Evolutionary conservation across 2,113 vertebrate species (phyloP).

Genomic region (Balaeniceps rex): DNA sequence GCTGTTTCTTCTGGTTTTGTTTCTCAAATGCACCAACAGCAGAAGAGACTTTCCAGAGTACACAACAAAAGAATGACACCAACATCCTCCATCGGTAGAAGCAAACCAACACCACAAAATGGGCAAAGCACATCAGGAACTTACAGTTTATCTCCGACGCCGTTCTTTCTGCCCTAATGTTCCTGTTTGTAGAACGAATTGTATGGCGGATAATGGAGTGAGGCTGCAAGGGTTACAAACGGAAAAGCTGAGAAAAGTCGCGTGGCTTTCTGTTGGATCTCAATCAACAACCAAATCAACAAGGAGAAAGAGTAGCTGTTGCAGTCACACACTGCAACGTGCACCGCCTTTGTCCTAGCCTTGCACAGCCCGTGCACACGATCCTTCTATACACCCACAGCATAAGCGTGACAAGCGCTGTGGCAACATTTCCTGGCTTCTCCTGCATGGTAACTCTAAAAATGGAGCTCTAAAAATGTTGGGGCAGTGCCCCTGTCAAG

Average conservation of each 20-base stretch:
- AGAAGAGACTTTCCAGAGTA: not conserved
- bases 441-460: not conserved
- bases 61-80: accelerated
- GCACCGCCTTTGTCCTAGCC: not conserved
- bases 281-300: not conserved
- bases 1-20: not conserved
- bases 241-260: not conserved
- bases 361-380: not conserved
- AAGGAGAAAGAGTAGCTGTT: not conserved
- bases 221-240: constrained; percentile 69
- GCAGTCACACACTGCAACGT: no score
- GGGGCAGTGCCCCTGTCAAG: not conserved
- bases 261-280: not conserved
- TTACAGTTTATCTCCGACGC: constrained; percentile 95
- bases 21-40: not conserved
- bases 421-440: not conserved
- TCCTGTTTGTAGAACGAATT: constrained; percentile 92
- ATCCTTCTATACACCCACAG: not conserved
- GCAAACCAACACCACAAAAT: not conserved
- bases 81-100: not conserved
- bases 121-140: constrained; percentile 49
- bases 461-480: not conserved
- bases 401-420: not conserved
- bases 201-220: constrained; percentile 87
- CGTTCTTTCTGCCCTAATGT: constrained; percentile 85